A percentile compares a stretch with the other conserved stretches of the same genome.
phyloP scores from a whole-genome alignment of 2,797 vertebrate genomes.

The Anniella stebbinsi region DNA sequence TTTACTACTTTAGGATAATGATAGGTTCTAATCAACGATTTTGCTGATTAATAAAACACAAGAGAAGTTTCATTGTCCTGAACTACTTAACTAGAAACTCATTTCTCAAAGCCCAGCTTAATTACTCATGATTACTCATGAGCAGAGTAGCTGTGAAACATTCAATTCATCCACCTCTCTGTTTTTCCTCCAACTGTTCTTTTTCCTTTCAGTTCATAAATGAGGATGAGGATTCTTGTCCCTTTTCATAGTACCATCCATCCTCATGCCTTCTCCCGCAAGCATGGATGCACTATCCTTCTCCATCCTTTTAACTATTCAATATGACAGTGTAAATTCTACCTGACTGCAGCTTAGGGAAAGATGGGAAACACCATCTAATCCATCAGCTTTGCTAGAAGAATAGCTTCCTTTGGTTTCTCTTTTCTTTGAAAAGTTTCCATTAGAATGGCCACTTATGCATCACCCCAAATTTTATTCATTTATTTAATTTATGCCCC shows the following conservation, averaged over 20 bases:
- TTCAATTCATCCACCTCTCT: constrained; percentile 19
- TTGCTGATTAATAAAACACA: constrained; percentile 1
- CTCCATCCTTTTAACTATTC: not conserved
- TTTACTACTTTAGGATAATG: constrained; percentile 29
- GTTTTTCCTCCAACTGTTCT: constrained; percentile 10
- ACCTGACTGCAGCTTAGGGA: not conserved
- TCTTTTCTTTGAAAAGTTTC: not conserved
- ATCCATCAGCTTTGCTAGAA: not conserved
- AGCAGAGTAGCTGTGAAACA: constrained; percentile 24
- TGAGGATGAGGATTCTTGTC: not conserved
- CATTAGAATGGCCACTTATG: too few species aligned
- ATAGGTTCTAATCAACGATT: constrained; percentile 30
- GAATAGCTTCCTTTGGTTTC: not conserved
- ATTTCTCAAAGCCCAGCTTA: constrained; percentile 10
- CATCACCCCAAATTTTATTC: too few species aligned
- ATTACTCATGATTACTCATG: constrained; percentile 24
- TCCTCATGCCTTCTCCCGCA: not conserved
- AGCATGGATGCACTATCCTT: not conserved
- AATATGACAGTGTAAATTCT: not conserved
- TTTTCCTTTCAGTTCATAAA: constrained; percentile 18
- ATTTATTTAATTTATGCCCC: too few species aligned
- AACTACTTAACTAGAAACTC: constrained; percentile 13
- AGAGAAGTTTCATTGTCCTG: constrained; percentile 45
- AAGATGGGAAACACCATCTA: not conserved
- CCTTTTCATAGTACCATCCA: not conserved